These are phyloP conservation scores for Drosophila eohydei DNA, from an alignment of 2,888 invertebrate species.

Conservation along the genomic window DNA sequence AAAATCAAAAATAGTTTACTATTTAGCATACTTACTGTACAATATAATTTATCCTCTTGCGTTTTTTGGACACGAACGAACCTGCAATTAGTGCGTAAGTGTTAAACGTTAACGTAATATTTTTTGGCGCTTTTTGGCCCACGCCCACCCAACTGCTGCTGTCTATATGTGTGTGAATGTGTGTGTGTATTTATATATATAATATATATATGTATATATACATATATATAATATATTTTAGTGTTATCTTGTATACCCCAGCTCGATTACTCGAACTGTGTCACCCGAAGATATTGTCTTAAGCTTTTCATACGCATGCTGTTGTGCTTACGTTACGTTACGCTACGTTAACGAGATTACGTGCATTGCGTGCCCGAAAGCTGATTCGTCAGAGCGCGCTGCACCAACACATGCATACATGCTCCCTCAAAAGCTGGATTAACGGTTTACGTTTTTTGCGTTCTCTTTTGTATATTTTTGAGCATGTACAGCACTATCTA, in stretches of 20 bases:
- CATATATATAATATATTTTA: slow-evolving; percentile 28
- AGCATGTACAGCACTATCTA: slow-evolving; percentile 70
- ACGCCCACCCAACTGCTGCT: slow-evolving; percentile 56
- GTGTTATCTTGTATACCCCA: slow-evolving; percentile 42
- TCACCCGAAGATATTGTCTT: slow-evolving; percentile 51
- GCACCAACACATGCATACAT: slow-evolving; percentile 26
- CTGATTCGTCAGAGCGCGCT: slow-evolving; percentile 43
- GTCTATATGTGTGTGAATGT: slow-evolving; percentile 18
- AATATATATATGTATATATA: slow-evolving; percentile 31
- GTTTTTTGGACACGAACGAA: slow-evolving; percentile 44
- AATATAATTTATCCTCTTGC: slow-evolving; percentile 51
- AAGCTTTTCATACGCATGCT: slow-evolving; percentile 61
- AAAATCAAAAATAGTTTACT: neutral
- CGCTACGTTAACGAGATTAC: slow-evolving; percentile 39
- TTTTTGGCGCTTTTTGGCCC: slow-evolving; percentile 59
- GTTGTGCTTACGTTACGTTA: slow-evolving; percentile 56
- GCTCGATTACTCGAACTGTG: slow-evolving; percentile 52
- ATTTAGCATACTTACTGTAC: slow-evolving; percentile 18
- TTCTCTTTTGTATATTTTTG: slow-evolving; percentile 72
- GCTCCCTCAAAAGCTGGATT: slow-evolving; percentile 34
- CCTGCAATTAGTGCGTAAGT: slow-evolving; percentile 66
- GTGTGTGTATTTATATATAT: slow-evolving; percentile 22
- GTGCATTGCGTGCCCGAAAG: slow-evolving; percentile 38
- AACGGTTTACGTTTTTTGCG: slow-evolving; percentile 51
- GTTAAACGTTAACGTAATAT: slow-evolving; percentile 52